Percentiles rank a stretch among this genome's conserved stretches.
Conservation (phyloP, 2,888 invertebrate genomes). For the Amphimallon solstitiale region DNA sequence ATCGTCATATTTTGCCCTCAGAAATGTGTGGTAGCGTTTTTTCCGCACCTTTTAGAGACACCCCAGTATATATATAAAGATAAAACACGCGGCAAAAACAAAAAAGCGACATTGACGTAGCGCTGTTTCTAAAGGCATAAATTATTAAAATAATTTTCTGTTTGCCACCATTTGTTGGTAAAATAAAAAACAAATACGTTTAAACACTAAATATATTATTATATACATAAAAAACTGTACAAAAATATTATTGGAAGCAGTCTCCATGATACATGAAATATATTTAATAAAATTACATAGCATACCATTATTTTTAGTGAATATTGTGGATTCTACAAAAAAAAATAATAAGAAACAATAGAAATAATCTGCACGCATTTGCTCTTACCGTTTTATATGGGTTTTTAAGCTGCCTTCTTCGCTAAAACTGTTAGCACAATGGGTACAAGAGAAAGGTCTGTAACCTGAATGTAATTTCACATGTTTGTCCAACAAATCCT, state of each 20-base stretch:
- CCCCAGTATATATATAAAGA: no score
- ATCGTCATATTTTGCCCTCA: no score
- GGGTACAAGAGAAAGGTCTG: slow-evolving; percentile 67
- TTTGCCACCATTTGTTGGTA: no score
- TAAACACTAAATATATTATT: slow-evolving; percentile 26
- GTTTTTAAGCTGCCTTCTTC: slow-evolving; percentile 70
- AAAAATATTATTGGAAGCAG: slow-evolving; percentile 22
- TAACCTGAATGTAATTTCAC: slow-evolving; percentile 68
- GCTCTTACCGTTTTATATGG: slow-evolving; percentile 66
- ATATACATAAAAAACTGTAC: slow-evolving; percentile 29
- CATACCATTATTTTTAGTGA: neutral
- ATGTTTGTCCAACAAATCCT: slow-evolving; percentile 70
- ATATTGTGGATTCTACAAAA: slow-evolving; percentile 35
- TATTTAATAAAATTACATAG: neutral
- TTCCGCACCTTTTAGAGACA: no score
- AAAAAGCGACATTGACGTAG: no score
- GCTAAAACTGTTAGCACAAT: slow-evolving; percentile 70
- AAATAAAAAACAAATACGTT: neutral
- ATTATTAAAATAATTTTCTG: no score
- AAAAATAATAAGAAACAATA: neutral
- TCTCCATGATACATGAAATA: slow-evolving; percentile 3
- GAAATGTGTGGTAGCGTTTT: no score
- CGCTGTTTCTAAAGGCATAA: no score
- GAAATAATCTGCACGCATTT: neutral
- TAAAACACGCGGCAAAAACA: no score